Conservation (phyloP, 2,797 vertebrate genomes). For the Cyprinella venusta region DNA sequence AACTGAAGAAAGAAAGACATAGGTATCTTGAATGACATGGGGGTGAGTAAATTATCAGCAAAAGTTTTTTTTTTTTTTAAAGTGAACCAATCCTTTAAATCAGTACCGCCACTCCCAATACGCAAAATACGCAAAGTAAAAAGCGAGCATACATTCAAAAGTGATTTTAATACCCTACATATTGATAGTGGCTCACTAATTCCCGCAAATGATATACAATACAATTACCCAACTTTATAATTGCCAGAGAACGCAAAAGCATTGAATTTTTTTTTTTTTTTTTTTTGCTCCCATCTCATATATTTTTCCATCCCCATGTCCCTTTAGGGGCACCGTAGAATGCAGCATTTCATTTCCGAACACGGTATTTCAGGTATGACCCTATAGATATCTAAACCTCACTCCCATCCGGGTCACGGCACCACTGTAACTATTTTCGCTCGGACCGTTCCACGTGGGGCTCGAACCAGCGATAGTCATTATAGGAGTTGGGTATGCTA, state of each 20-base stretch:
- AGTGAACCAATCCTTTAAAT: not conserved
- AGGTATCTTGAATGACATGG: too few relatives aligned
- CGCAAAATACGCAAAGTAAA: not conserved
- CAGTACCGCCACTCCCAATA: not conserved
- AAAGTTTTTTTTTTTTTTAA: too few relatives aligned
- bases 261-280: not conserved
- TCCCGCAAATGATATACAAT: not conserved
- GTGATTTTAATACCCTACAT: not conserved
- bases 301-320: not conserved
- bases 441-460: not conserved
- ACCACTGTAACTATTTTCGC: not conserved
- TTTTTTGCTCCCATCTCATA: not conserved
- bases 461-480: not conserved
- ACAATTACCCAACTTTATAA: not conserved
- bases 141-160: not conserved
- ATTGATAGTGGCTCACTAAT: not conserved
- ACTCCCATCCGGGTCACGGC: not conserved
- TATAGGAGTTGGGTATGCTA: not conserved
- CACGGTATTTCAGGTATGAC: not conserved
- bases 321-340: not conserved
- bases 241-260: not conserved
- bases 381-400: not conserved
- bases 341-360: not conserved
- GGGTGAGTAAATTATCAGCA: too few relatives aligned
- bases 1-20: too few relatives aligned